Evolutionary conservation across 2,888 invertebrate genomes (phyloP), one percentile per base, ranked within the genome.

Genomic region (Oligia latruncula): DNA sequence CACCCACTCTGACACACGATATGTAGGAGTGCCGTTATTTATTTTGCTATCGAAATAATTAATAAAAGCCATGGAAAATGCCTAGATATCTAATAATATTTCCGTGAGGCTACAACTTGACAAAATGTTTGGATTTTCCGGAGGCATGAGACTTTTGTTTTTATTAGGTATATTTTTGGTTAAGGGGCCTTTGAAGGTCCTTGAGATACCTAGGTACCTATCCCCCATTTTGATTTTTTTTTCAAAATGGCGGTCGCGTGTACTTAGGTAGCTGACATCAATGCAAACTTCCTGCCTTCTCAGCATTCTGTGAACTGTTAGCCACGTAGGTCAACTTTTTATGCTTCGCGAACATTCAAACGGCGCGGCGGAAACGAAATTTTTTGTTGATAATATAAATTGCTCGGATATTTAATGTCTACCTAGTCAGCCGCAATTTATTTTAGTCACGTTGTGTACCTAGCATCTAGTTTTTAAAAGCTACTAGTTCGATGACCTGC

Each of bases 11-110:
- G 80, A 80, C 83, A 83, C 84, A 80, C 78, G 70, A 77, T 79
- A 77, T 72, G 29, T 68, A 81, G 88, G 86, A 71, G 89, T 67
- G 86, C 77, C 82, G 40, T 70, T 86, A 89, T 84, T 84, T 89
- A 88, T 86, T 80, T 82, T 74, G 74, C 77, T 75, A 87, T 82
- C 81, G 72, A 83, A 84, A 82, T 89, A 83, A 89, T 83, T 89
- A 86, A 76, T 80, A 74, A 74, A 75, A 74, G 17, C 71, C 52
- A 71, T 62, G 82, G 79, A 74, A 83, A 81, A 82, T 64, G 15
- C 58, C 74, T 40, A 60, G 58, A 60, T 60, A 73, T 70, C 70
- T 71, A 40, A 67, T 65, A 67, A 75, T 40, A 68, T 52, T 73
- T 71, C 46, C 20, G 62, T 4, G 11, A 23, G 6, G 40, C 29